These are phyloP conservation scores for Monoplex corrugatus DNA, from an alignment of 2,888 invertebrate genomes.

Conservation along the genomic window DNA sequence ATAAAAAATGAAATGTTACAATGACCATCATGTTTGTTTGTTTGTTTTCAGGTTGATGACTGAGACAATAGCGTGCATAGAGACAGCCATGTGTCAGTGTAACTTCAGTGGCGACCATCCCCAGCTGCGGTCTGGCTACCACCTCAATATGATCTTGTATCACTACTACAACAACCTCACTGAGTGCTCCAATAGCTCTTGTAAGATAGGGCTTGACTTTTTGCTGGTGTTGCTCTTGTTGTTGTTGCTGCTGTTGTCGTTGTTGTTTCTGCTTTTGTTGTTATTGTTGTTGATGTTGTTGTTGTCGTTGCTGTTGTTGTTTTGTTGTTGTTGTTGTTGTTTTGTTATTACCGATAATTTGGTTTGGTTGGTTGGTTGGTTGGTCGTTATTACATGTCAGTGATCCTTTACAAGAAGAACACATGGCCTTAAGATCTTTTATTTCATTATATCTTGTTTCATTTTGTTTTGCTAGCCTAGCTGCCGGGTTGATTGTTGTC, in stretches of 20 bases:
- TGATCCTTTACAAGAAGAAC: too few species aligned
- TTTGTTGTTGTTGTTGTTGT: neutral
- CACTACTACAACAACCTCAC: constrained; percentile 33
- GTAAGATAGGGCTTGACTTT: neutral
- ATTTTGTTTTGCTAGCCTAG: too few species aligned
- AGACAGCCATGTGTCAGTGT: constrained; percentile 30
- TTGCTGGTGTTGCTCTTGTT: neutral
- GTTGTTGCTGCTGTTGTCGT: constrained; percentile 3
- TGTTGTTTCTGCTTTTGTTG: constrained; percentile 2
- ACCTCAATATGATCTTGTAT: neutral
- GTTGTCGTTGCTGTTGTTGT: neutral
- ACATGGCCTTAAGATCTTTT: too few species aligned
- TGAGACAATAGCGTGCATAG: constrained; percentile 32
- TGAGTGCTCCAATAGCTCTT: constrained; percentile 4
- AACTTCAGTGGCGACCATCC: constrained; percentile 9
- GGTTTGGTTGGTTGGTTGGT: too few species aligned
- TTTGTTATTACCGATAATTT: too few species aligned
- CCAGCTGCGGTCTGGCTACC: constrained; percentile 19
- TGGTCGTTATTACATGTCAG: too few species aligned
- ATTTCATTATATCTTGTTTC: too few species aligned
- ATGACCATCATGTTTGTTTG: too few species aligned
- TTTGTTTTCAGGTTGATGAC: neutral
- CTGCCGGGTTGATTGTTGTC: too few species aligned
- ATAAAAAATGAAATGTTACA: too few species aligned
- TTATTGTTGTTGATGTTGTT: constrained; percentile 16